Evolutionary conservation across 2,113 vertebrate genomes (phyloP).

Genomic region (Eulemur rufifrons): DNA sequence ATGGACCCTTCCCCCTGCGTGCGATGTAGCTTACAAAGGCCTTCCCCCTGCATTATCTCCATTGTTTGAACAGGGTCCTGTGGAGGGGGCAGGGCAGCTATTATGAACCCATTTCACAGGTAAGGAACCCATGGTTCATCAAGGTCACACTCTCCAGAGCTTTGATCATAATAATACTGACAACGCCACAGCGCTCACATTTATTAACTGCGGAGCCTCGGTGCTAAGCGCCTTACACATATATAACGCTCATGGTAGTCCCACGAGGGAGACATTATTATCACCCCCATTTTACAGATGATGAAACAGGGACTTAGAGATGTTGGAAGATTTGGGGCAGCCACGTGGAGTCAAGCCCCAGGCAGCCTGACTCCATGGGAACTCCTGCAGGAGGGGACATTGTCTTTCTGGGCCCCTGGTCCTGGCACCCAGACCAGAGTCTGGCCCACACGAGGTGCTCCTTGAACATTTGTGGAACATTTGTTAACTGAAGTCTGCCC

Average conservation of each 20-base stretch:
- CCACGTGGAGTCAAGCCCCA: neutral
- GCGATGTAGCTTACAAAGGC: neutral
- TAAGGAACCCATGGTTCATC: neutral
- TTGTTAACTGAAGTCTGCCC: no score
- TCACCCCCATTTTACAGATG: neutral
- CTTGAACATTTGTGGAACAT: neutral
- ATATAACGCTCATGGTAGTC: neutral
- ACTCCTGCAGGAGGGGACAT: neutral
- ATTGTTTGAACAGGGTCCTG: neutral
- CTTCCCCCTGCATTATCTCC: neutral
- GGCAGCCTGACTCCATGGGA: neutral
- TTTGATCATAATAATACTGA: neutral
- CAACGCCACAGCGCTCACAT: neutral
- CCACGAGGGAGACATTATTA: neutral
- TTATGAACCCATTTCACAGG: conserved; percentile 7
- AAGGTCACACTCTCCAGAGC: neutral
- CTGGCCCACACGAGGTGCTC: neutral
- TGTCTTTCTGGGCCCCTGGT: neutral
- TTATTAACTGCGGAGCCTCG: neutral
- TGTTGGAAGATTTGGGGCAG: neutral
- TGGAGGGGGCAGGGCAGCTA: neutral
- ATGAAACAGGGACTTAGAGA: neutral
- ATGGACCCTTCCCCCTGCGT: neutral
- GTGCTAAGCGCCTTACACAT: neutral
- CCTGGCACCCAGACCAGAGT: neutral